Conservation (phyloP, 2,888 invertebrate genomes). For the Eurois occulta region DNA sequence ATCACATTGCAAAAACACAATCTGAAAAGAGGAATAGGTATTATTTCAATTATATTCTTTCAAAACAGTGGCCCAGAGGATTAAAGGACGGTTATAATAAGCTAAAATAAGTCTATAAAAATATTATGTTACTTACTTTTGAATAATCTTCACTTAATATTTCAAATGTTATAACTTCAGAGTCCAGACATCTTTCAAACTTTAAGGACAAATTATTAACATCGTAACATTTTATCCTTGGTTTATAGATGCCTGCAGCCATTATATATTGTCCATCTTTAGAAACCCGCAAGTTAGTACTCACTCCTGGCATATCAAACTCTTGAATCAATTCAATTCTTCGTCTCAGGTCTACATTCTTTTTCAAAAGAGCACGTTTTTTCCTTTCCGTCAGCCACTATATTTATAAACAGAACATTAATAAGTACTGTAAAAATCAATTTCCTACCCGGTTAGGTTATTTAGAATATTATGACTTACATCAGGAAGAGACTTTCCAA, state of each 20-base stretch:
- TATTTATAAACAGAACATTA: conserved; percentile 16
- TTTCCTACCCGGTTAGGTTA: conserved; percentile 29
- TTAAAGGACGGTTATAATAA: not conserved
- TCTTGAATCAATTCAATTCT: conserved; percentile 99
- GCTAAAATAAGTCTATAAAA: not conserved
- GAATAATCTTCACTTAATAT: conserved; percentile 98
- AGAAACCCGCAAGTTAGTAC: conserved; percentile 95
- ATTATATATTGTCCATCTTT: conserved; percentile 98
- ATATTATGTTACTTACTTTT: conserved; percentile 91
- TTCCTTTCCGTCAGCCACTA: conserved; percentile 97
- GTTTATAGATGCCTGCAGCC: conserved; percentile 98
- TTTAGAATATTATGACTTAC: conserved; percentile 90
- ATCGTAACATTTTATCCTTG: conserved; percentile 98
- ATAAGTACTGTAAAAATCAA: not conserved
- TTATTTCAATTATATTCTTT: not conserved
- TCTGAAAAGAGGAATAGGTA: conserved; percentile 88
- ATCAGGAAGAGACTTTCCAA: conserved; percentile 99
- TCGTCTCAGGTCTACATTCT: conserved; percentile 96
- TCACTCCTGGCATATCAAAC: conserved; percentile 99
- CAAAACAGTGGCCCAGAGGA: not conserved
- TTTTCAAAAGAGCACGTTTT: conserved; percentile 94
- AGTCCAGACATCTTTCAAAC: conserved; percentile 99
- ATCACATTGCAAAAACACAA: conserved; percentile 95
- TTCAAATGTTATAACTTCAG: conserved; percentile 98
- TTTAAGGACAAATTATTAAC: conserved; percentile 98